phyloP scores from a whole-genome alignment of 2,113 vertebrate genomes.

The Crotalus horridus region DNA sequence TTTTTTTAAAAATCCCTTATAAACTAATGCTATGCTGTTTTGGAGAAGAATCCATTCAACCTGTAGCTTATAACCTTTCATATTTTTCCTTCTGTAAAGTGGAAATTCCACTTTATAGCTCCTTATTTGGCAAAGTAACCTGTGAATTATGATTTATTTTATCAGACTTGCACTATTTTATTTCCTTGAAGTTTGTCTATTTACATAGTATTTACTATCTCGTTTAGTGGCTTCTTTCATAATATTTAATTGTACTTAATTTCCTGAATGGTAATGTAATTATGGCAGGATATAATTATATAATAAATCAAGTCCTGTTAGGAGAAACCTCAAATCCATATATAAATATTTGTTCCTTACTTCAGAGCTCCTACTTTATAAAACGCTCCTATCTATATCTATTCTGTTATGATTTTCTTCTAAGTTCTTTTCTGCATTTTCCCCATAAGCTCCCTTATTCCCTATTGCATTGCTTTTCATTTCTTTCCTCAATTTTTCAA shows the following conservation, averaged over 20 bases:
- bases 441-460: neutral
- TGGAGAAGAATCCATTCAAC: neutral
- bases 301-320: neutral
- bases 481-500: neutral
- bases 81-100: neutral
- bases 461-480: neutral
- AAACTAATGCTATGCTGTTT: neutral
- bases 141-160: neutral
- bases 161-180: neutral
- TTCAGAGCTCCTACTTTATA: neutral
- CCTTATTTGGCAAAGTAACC: neutral
- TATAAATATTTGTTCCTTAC: neutral
- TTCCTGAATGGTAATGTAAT: neutral
- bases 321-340: neutral
- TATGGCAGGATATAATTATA: neutral
- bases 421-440: neutral
- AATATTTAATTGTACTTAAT: conserved; percentile 3
- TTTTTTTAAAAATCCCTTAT: neutral
- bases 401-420: neutral
- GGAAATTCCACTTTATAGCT: neutral
- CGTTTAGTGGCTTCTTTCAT: neutral
- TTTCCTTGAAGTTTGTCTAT: neutral
- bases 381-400: neutral
- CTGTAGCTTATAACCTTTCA: neutral
- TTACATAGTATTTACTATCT: neutral